Conservation (phyloP, 2,888 invertebrate genomes). For the Scaptomyza polygonia region DNA sequence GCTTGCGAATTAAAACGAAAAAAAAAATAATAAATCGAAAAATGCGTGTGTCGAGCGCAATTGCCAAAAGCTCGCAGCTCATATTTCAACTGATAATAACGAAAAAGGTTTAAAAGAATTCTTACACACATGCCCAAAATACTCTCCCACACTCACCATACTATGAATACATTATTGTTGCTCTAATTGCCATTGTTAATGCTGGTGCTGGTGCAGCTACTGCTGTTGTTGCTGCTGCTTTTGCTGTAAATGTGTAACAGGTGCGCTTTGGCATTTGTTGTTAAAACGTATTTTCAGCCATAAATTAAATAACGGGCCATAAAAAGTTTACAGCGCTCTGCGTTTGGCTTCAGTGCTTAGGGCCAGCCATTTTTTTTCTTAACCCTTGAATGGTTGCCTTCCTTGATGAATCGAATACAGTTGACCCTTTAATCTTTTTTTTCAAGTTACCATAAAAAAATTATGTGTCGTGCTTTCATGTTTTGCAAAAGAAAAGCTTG, state of each 20-base stretch:
- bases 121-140: conserved; percentile 15
- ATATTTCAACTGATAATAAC: conserved; percentile 74
- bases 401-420: not conserved
- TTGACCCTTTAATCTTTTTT: not conserved
- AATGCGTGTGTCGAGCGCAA: conserved; percentile 23
- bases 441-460: not conserved
- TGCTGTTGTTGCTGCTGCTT: conserved; percentile 19
- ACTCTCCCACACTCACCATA: not conserved
- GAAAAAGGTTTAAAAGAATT: conserved; percentile 58
- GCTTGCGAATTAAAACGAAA: conserved; percentile 40
- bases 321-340: conserved; percentile 68
- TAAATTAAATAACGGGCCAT: conserved; percentile 77
- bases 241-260: conserved; percentile 60
- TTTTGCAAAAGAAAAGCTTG: too few species aligned
- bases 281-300: conserved; percentile 70
- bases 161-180: conserved; percentile 68
- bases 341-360: conserved; percentile 62
- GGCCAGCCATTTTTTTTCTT: conserved; percentile 26
- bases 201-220: conserved; percentile 13
- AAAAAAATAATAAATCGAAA: conserved; percentile 1
- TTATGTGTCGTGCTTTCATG: not conserved
- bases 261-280: conserved; percentile 63
- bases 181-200: conserved; percentile 55
- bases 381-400: not conserved
- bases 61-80: conserved; percentile 56